Evolutionary conservation across 2,113 vertebrate genomes (phyloP).

Genomic region (Hippocampus comes): DNA sequence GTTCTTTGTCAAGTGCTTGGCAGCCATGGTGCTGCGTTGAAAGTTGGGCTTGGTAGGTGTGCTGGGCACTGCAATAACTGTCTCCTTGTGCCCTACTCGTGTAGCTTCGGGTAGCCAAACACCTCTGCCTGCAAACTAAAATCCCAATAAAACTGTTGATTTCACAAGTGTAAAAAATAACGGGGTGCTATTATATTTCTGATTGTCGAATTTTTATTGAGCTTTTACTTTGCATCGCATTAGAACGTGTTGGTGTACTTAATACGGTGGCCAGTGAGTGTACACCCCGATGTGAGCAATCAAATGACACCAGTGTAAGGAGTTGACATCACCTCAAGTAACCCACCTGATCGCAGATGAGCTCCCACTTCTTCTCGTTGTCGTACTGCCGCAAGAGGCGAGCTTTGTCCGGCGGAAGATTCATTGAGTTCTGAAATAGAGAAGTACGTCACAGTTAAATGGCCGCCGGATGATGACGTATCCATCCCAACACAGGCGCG

Average conservation of each 20-base stretch:
- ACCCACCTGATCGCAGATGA: conserved; percentile 95
- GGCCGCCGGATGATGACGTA: conserved; percentile 18
- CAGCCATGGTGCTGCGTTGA: not conserved
- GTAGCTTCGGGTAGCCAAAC: not conserved
- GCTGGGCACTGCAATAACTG: not conserved
- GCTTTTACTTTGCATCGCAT: not conserved
- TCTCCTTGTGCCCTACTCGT: not conserved
- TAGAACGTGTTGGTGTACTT: not conserved
- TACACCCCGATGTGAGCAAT: not conserved
- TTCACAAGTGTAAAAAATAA: too few relatives aligned
- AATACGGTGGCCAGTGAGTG: not conserved
- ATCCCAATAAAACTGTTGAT: too few relatives aligned
- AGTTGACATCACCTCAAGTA: not conserved
- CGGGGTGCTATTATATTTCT: not conserved
- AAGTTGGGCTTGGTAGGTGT: not conserved
- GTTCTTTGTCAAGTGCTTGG: not conserved
- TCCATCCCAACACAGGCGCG: not conserved
- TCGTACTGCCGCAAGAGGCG: conserved; percentile 93
- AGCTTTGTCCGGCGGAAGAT: conserved; percentile 97
- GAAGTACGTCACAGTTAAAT: conserved; percentile 41
- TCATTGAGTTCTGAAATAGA: conserved; percentile 89
- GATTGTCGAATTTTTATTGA: not conserved
- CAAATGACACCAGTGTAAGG: not conserved
- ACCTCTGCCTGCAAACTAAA: not conserved
- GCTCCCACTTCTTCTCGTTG: conserved; percentile 99